Evolutionary conservation across 2,888 invertebrate genomes (phyloP).

Genomic region (Trachelus stipa): DNA sequence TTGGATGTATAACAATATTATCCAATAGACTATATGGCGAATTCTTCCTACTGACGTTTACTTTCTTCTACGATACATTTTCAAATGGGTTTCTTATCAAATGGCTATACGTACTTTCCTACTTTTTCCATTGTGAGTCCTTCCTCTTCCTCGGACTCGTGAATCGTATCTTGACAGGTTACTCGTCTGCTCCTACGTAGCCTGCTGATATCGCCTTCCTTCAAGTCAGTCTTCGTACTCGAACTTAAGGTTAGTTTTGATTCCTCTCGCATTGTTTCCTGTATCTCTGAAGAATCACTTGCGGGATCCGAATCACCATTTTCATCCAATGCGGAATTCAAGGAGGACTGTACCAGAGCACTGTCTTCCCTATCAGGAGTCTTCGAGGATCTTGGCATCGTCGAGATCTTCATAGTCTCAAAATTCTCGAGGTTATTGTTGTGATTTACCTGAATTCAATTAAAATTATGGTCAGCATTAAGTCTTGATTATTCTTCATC

Average conservation of each 20-base stretch:
- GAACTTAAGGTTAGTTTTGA: conserved; percentile 53
- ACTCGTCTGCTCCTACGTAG: conserved; percentile 49
- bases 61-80: background rate
- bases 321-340: conserved; percentile 3
- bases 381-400: conserved; percentile 53
- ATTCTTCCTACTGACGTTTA: background rate
- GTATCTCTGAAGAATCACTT: background rate
- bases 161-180: conserved; percentile 55
- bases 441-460: conserved; percentile 47
- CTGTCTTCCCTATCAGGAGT: conserved; percentile 49
- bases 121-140: conserved; percentile 59
- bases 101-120: conserved; percentile 50
- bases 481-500: conserved; percentile 8
- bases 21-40: background rate
- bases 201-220: conserved; percentile 43
- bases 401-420: conserved; percentile 61
- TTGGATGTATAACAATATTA: background rate
- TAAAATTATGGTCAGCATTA: background rate
- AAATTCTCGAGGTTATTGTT: conserved; percentile 55
- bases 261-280: conserved; percentile 33
- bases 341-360: conserved; percentile 46
- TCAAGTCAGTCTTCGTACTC: conserved; percentile 49
- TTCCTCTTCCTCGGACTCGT: conserved; percentile 55
- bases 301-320: background rate
- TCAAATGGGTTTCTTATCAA: background rate